phyloP scores from a whole-genome alignment of 1,140 invertebrate species.

The Lutraria rhynchaena region DNA sequence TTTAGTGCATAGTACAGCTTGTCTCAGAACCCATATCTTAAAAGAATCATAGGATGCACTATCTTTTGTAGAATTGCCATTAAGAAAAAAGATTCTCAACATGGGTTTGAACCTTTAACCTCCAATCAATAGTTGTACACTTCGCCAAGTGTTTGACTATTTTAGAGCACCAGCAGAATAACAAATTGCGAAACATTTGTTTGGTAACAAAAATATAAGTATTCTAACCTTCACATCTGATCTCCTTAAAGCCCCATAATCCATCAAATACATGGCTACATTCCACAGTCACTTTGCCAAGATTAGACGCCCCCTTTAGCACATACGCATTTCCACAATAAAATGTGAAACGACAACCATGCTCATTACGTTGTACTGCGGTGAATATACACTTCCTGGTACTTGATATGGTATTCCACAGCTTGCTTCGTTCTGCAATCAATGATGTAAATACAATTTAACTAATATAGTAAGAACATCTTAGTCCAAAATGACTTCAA shows the following conservation, averaged over 20 bases:
- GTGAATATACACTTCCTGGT: conserved; percentile 23
- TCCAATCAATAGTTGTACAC: too few relatives aligned
- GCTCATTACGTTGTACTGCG: neutral
- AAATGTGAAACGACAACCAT: conserved; percentile 38
- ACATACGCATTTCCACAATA: conserved; percentile 20
- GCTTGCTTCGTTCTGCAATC: conserved; percentile 10
- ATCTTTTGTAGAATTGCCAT: too few relatives aligned
- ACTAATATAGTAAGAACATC: neutral
- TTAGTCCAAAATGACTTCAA: neutral
- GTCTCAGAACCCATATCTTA: too few relatives aligned
- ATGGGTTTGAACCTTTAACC: too few relatives aligned
- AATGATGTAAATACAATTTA: neutral
- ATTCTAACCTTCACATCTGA: conserved; percentile 35
- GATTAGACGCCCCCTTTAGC: neutral
- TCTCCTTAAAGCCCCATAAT: conserved; percentile 25
- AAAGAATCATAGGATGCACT: too few relatives aligned
- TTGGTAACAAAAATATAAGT: too few relatives aligned
- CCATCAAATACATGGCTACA: conserved; percentile 17
- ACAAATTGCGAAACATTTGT: too few relatives aligned
- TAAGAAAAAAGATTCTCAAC: too few relatives aligned
- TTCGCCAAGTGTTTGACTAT: too few relatives aligned
- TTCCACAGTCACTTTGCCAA: neutral
- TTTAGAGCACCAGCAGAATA: too few relatives aligned
- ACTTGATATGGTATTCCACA: conserved; percentile 20
- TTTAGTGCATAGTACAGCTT: too few relatives aligned